Evolutionary conservation across 2,113 vertebrate genomes (phyloP).

Genomic region (Salvelinus sp.): DNA sequence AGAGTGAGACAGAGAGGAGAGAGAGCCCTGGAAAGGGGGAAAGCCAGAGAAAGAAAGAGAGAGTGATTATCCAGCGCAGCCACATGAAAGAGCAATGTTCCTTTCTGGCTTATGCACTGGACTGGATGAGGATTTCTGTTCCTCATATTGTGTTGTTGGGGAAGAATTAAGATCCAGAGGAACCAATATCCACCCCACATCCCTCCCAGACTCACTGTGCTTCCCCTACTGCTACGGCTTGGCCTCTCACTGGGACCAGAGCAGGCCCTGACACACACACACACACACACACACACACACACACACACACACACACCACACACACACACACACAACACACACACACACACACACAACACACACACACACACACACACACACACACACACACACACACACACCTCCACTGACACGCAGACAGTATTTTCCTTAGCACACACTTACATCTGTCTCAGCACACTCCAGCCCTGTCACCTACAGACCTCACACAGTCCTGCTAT

Average conservation of each 20-base stretch:
- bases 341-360: no score
- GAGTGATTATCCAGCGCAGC: constrained; percentile 18
- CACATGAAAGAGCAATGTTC: constrained; percentile 38
- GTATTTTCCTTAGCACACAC: no score
- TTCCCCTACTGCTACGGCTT: neutral
- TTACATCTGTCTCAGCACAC: neutral
- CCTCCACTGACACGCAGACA: no score
- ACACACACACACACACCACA: no score
- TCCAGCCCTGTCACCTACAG: neutral
- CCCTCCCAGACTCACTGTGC: neutral
- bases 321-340: no score
- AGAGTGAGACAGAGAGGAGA: neutral
- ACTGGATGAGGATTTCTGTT: constrained; percentile 27
- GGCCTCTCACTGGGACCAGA: neutral
- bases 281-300: no score
- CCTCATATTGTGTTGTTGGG: constrained; percentile 36
- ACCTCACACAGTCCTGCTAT: no score
- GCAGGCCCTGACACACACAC: neutral
- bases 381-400: no score
- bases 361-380: no score
- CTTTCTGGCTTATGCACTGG: constrained; percentile 13
- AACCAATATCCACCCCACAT: constrained; percentile 11
- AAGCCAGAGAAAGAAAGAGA: constrained; percentile 20
- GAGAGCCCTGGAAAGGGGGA: neutral
- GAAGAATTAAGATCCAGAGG: constrained; percentile 40